These are phyloP conservation scores for Lepus oiostolus DNA, from an alignment of 2,797 vertebrate genomes.

Conservation along the genomic window DNA sequence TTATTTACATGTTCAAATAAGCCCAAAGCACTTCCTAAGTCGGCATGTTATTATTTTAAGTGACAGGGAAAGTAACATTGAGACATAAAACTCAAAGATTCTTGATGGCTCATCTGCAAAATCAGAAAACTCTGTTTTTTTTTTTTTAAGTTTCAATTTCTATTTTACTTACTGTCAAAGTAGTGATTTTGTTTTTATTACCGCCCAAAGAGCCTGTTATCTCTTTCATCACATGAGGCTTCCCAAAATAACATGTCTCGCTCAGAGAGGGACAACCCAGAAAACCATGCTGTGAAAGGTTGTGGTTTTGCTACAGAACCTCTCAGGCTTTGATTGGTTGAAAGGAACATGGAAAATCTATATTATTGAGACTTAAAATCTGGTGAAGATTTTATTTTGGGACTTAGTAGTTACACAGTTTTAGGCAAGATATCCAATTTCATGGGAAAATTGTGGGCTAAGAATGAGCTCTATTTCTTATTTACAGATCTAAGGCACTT, in stretches of 20 bases:
- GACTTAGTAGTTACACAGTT: slow-evolving; percentile 66
- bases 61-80: slow-evolving; percentile 71
- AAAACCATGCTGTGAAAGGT: slow-evolving; percentile 36
- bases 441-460: slow-evolving; percentile 55
- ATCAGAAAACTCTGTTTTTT: slow-evolving; percentile 66
- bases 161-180: slow-evolving; percentile 76
- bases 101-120: slow-evolving; percentile 74
- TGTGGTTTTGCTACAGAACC: slow-evolving; percentile 65
- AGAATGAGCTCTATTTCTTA: slow-evolving; percentile 54
- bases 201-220: slow-evolving; percentile 68
- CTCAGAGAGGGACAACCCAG: slow-evolving; percentile 20
- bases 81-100: slow-evolving; percentile 69
- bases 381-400: slow-evolving; percentile 78
- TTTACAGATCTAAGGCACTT: slow-evolving; percentile 61
- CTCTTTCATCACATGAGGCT: slow-evolving; percentile 76
- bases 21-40: slow-evolving; percentile 52
- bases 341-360: slow-evolving; percentile 70
- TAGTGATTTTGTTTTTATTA: slow-evolving; percentile 79
- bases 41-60: slow-evolving; percentile 76
- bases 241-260: slow-evolving; percentile 71
- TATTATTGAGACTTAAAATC: slow-evolving; percentile 65
- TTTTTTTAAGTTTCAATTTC: slow-evolving; percentile 70
- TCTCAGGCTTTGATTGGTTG: slow-evolving; percentile 61
- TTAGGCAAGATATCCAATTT: slow-evolving; percentile 68
- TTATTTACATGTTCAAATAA: slow-evolving; percentile 71